Evolutionary conservation across 2,888 invertebrate genomes (phyloP), one percentile per base, ranked within the genome.

Genomic region (Idaea straminata): DNA sequence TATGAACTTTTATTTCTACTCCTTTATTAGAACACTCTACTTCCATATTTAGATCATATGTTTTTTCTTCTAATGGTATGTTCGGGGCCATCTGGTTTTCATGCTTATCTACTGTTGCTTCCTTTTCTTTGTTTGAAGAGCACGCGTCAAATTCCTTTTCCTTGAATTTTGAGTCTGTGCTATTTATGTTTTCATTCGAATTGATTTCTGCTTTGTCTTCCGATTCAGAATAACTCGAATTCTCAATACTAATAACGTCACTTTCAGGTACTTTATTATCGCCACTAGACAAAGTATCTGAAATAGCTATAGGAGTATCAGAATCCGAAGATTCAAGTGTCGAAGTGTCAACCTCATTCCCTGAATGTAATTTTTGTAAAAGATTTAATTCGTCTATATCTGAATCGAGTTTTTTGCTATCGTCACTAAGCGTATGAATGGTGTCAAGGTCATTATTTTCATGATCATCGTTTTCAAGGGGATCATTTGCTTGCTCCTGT

Each of bases 241-340:
- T 87, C 82, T 91, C 92, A 71, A 91, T 90, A 70, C 92, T 92
- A 34, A 92, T 89, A 15, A 91, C 83, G 69, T 87, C 87, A 73
- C 77, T 76, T 0, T 63, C 59, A 36, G 72, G 75, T 61, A 74
- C 80, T 67, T 73, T 78, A 65, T 71, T 76, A 16, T 84, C 84
- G 68, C 79, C 81, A 63, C 81, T 81, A 15, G 87, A 85, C 16
- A 83, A 69, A 5, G 86, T 83, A 69, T 91, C 91, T 57, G 91
- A 89, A 67, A 88, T 86, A 63, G 86, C 84, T 70, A 90, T 88
- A 13, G 81, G 82, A 6, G 84, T 79, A 38, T 85, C 90, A 5
- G 83, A 84, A 75, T 86, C 87, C 4, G 89, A 87, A 7, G 85
- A 83, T 15, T 85, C 86, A 0, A 74, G 16, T 5, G 83, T 79